Conservation (phyloP, 2,113 vertebrate genomes). For the Capra hircus region DNA sequence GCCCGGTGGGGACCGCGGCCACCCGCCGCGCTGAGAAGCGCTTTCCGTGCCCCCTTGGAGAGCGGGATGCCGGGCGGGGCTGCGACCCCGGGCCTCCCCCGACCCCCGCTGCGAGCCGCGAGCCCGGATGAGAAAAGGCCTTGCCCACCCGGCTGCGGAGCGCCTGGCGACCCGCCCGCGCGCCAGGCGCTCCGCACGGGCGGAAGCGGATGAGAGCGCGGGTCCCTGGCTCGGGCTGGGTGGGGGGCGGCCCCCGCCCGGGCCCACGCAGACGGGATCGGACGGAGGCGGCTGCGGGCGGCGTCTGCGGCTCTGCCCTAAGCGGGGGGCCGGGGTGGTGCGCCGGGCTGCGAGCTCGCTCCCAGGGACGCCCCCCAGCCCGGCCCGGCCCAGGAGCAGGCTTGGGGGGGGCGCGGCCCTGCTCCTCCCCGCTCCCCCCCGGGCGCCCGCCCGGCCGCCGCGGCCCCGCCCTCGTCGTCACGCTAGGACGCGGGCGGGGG, state of each 20-base stretch:
- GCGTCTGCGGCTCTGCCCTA: background rate
- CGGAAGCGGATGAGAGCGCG: background rate
- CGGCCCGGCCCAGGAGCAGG: rapidly evolving
- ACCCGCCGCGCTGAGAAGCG: no score
- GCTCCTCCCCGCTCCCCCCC: background rate
- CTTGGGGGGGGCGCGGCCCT: background rate
- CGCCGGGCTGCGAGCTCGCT: background rate
- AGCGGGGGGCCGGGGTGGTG: no score
- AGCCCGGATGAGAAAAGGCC: background rate
- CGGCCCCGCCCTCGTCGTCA: constrained; percentile 56
- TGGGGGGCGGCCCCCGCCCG: background rate
- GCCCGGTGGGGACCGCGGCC: background rate
- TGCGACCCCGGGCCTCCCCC: background rate
- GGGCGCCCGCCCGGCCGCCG: background rate
- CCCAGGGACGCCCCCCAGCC: no score
- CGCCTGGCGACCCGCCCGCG: background rate
- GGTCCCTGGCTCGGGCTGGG: background rate
- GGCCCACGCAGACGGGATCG: no score
- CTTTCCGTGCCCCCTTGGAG: background rate
- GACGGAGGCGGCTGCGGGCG: rapidly evolving
- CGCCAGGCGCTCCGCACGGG: background rate
- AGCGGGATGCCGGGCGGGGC: no score
- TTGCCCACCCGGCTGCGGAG: background rate
- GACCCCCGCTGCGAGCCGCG: background rate
- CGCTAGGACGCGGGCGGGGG: constrained; percentile 46